Evolutionary conservation across 2,888 invertebrate species (phyloP).

Genomic region (Macrostomum cliftonense): DNA sequence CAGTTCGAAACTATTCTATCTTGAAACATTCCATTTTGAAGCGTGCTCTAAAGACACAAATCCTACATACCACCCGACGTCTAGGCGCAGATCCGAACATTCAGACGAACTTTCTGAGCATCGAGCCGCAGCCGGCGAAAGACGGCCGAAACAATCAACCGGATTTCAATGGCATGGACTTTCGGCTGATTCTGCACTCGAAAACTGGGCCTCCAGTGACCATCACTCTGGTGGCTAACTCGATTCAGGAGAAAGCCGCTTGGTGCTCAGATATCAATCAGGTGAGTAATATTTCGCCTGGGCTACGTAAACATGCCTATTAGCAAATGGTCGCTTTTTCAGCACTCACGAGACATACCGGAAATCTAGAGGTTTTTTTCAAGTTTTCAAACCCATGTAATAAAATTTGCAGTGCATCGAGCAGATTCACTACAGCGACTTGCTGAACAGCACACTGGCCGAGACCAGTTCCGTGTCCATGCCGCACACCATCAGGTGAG

Average conservation of each 20-base stretch:
- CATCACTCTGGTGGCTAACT: conserved; percentile 50
- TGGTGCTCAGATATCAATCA: conserved; percentile 82
- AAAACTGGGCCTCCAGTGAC: conserved; percentile 50
- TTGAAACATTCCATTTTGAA: too few species aligned
- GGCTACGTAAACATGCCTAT: background rate
- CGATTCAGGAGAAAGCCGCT: conserved; percentile 68
- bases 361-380: too few species aligned
- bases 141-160: conserved; percentile 14
- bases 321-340: background rate
- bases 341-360: too few species aligned
- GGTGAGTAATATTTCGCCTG: conserved; percentile 25
- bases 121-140: conserved; percentile 16
- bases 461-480: conserved; percentile 56
- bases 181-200: conserved; percentile 52
- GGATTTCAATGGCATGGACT: conserved; percentile 48
- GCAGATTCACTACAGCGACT: conserved; percentile 68
- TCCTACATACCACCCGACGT: too few species aligned
- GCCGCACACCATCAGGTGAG: conserved; percentile 50
- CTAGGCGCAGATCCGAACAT: too few species aligned
- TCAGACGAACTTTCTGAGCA: conserved; percentile 19
- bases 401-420: conserved; percentile 57
- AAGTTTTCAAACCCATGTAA: too few species aligned
- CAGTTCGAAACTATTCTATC: too few species aligned
- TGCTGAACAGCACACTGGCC: conserved; percentile 51
- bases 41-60: too few species aligned